Percentiles rank a stretch among this genome's conserved stretches.
These are phyloP conservation scores for Podargus strigoides DNA, from an alignment of 2,797 vertebrate genomes.

Conservation along the genomic window DNA sequence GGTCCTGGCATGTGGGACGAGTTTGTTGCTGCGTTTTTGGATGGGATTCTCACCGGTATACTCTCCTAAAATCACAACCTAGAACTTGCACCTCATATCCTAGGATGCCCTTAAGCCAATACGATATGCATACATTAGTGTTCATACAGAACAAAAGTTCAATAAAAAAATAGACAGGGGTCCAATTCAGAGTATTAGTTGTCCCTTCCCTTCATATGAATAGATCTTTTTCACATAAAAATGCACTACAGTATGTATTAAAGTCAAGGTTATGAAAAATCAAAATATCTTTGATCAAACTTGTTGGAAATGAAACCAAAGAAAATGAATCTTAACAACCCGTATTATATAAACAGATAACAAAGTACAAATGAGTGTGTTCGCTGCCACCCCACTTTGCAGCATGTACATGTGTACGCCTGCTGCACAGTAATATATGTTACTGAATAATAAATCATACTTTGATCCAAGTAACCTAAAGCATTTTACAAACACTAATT, in stretches of 20 bases:
- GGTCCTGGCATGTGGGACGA: neutral
- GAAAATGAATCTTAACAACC: neutral
- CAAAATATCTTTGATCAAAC: neutral
- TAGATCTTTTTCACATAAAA: neutral
- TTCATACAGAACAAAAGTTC: neutral
- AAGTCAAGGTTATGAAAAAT: neutral
- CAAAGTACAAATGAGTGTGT: neutral
- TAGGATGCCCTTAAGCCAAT: neutral
- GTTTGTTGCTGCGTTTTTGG: neutral
- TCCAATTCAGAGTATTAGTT: neutral
- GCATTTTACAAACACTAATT: constrained; percentile 54
- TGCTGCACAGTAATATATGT: neutral
- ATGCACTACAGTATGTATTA: neutral
- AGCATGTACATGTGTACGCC: neutral
- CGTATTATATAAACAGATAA: neutral
- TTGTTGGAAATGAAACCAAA: neutral
- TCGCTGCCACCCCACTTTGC: neutral
- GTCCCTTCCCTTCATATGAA: neutral
- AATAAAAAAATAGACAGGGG: neutral
- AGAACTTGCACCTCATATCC: neutral
- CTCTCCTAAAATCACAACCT: neutral
- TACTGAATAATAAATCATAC: constrained; percentile 43
- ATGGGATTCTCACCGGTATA: neutral
- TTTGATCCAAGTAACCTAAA: constrained; percentile 50
- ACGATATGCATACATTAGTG: neutral